phyloP scores from a whole-genome alignment of 92 coral and sea anemone species.

The Zoanthus sansibaricus region DNA sequence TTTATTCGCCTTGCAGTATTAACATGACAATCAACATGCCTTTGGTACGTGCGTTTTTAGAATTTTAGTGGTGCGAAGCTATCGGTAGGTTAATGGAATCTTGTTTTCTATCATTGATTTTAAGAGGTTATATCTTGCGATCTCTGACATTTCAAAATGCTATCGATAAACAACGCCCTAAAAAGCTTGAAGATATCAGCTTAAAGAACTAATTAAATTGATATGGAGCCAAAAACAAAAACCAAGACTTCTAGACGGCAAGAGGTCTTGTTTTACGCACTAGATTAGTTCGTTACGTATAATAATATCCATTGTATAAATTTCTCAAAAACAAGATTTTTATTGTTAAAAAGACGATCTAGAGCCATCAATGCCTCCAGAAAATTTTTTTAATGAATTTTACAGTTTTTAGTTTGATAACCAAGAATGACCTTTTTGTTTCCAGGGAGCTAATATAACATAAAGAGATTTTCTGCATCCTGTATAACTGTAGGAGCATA shows the following conservation, averaged over 20 bases:
- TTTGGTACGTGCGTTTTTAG: not conserved
- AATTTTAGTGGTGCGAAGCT: not conserved
- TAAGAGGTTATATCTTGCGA: constrained; percentile 9
- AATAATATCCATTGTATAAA: too few relatives aligned
- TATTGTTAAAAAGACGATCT: too few relatives aligned
- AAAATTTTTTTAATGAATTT: too few relatives aligned
- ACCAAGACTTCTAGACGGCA: not conserved
- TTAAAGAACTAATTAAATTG: not conserved
- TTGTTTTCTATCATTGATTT: constrained; percentile 5
- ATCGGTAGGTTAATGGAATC: not conserved
- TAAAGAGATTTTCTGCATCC: too few relatives aligned
- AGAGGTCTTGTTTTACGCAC: not conserved
- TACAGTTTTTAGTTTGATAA: too few relatives aligned
- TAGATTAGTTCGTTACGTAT: not conserved
- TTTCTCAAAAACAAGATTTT: too few relatives aligned
- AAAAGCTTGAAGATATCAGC: constrained; percentile 4
- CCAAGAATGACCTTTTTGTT: too few relatives aligned
- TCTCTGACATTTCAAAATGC: not conserved
- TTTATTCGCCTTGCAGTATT: too few relatives aligned
- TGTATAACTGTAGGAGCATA: too few relatives aligned
- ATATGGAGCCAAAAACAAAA: not conserved
- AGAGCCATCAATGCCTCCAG: too few relatives aligned
- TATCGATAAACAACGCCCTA: not conserved
- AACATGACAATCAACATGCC: not conserved
- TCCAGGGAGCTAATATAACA: too few relatives aligned